Evolutionary conservation across 2,888 invertebrate species (phyloP), one percentile per base, ranked within the genome.

Genomic region (Acrobasis consociella): DNA sequence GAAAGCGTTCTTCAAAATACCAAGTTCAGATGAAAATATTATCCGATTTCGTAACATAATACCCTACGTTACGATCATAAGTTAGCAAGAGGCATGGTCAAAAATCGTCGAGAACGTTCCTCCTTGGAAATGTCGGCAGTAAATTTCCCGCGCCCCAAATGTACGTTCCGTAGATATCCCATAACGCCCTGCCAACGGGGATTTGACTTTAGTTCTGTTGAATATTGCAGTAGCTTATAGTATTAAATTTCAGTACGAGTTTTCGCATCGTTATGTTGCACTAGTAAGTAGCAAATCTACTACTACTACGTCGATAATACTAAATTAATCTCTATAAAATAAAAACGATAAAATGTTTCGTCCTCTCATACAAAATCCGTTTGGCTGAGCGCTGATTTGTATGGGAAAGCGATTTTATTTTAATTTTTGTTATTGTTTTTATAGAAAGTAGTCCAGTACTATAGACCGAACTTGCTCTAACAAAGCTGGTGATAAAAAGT

Each of bases 81-180:
- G n/a, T 59, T 38, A 59, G 31, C 31, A 37, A 15, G 49, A 38
- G n/a, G 31, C n/a, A 59, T 49, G 59, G 59, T 38, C 50, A 59
- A 59, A 53, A 59, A 59, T 59, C 49, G 50, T 16, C 49, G 16
- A 37, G 49, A 50, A 59, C 59, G 49, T 49, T 59, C 38, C 49
- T 59, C 37, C 49, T 58, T 49, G 58, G 22, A 46, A 58, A 58
- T 31, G 58, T 49, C 38, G 5, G 49, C 49, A 46, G n/a, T 59
- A 59, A 59, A 50, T 59, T 22, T 59, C 31, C 58, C 59, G 46
- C 37, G 13, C 53, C 49, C 59, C 46, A 49, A 58, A 58, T 49
- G 38, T 50, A 38, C 49, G 49, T 59, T 49, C 15, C 59, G 49
- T 49, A 49, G 37, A 38, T 15, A 22, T 10, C 49, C 49, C 49